Evolutionary conservation across 2,113 vertebrate species (phyloP), one percentile per base, ranked within the genome.

Genomic region (Pachypanchax playfairii): DNA sequence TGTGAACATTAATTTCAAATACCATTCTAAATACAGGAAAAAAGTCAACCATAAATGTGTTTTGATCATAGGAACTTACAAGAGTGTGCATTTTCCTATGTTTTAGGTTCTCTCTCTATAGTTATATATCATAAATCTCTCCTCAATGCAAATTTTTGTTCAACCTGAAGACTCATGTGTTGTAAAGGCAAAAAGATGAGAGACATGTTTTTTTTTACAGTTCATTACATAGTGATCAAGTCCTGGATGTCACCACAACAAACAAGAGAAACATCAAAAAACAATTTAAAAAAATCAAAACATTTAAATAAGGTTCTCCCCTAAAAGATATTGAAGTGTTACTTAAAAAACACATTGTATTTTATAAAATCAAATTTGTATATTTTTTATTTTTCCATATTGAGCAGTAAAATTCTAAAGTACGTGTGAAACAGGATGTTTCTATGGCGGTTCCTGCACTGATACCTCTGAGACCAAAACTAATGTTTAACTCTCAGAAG

Each of bases 1-100:
- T 94, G 93, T 96, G 95, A 97, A 97, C 96, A 96, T 95, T 96
- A 94, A 96, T 95, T 96, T 96, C 94, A 95, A 96, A 96, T 95
- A 96, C 95, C 94, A 95, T 95, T 94, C 95, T 96, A 97, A 94
- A 98, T 95, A 96, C 96, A 97, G 94, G 94, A 94, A 95, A 96
- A 94, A 94, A 94, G 88, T 88, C 83, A 91, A 96, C 93, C 94
- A 95, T 95, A 96, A 94, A 93, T 96, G 95, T 95, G 93, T 95
- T 95, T 95, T 81, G 95, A 96, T 92, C 94, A 94, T 96, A 96
- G 95, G 94, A 96, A 96, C 93, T 92, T 93, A 96, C 94, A 95
- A 92, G 93, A 93, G 92, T 94, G 96, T 96, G 94, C 95, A 94
- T 96, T 94, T 95, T 94, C 94, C 95, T 96, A 96, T 94, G 93